Evolutionary conservation across 2,888 invertebrate species (phyloP).

Genomic region (Loripinus fragilis): DNA sequence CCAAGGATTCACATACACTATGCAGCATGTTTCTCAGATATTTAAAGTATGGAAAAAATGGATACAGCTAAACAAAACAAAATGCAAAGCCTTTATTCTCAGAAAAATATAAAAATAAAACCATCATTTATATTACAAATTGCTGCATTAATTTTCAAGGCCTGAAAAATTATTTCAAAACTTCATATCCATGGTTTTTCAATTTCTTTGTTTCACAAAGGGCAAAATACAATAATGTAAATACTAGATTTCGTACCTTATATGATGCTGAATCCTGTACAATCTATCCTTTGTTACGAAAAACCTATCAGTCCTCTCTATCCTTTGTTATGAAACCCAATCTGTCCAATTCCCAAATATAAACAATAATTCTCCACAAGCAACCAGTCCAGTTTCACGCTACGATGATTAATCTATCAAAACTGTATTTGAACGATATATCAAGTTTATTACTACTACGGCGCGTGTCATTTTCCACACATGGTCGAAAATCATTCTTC

Average conservation of each 20-base stretch:
- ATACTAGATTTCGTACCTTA: not conserved
- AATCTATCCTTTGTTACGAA: not conserved
- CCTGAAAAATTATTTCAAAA: too few species aligned
- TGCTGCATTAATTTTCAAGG: too few species aligned
- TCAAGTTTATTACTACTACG: slow-evolving; percentile 20
- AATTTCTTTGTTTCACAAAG: not conserved
- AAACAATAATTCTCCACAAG: not conserved
- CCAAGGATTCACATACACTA: too few species aligned
- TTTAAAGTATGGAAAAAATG: too few species aligned
- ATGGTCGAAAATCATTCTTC: not conserved
- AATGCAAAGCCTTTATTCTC: too few species aligned
- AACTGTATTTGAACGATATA: slow-evolving; percentile 20
- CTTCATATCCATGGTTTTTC: not conserved
- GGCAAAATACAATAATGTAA: not conserved
- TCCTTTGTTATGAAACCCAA: slow-evolving; percentile 8
- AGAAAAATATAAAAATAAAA: too few species aligned
- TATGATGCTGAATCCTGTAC: not conserved
- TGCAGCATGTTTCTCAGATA: too few species aligned
- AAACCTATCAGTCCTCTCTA: not conserved
- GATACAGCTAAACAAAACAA: too few species aligned
- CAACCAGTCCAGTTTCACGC: slow-evolving; percentile 22
- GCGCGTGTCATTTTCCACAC: slow-evolving; percentile 21
- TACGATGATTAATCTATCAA: slow-evolving; percentile 11
- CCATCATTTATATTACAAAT: too few species aligned
- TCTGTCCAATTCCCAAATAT: not conserved